Evolutionary conservation across 2,113 vertebrate species (phyloP), one percentile per base, ranked within the genome.

Genomic region (Nycticryphes semicollaris): DNA sequence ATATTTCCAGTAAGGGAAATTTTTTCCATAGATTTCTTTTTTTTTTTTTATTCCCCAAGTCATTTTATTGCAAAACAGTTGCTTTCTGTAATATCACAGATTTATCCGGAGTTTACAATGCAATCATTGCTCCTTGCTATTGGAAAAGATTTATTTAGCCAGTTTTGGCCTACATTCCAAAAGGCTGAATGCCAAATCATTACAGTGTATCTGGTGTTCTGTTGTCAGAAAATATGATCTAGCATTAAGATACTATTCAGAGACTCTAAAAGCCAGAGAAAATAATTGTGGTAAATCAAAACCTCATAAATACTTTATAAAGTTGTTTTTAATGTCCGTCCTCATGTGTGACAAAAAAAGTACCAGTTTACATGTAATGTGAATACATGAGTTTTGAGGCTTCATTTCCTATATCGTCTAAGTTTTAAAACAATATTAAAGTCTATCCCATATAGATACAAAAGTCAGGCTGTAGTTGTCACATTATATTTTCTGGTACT

Each of bases 211-310:
- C 96, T 97, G 95, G 95, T 97, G 91, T 96, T 96, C 94, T 95
- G 84, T 96, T 97, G 94, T 97, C 96, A 97, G 96, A 98, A 97
- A 96, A 95, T 96, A 96, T 96, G 96, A 97, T 98, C 96, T 97
- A 97, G 91, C 91, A 96, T 96, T 98, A 94, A 87, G 93, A 97
- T 96, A 91, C 96, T 94, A 90, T 66, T 94, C 94, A 97, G 91
- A 90, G 37, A 83, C 92, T 95, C 94, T 96, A 91, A 97, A 91
- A 96, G 84, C 56, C 84, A 96, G 86, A 95, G 92, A 97, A 96
- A 96, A 95, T 95, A 84, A 93, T 93, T 97, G 95, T 95, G 97
- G 93, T 93, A 96, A 95, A 89, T 96, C 95, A 96, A 97, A 97
- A 97, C 91, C 96, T 96, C 83, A 97, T 96, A 95, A 98, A 96